phyloP scores from a whole-genome alignment of 2,797 vertebrate species.

The Leptoclinus maculatus region DNA sequence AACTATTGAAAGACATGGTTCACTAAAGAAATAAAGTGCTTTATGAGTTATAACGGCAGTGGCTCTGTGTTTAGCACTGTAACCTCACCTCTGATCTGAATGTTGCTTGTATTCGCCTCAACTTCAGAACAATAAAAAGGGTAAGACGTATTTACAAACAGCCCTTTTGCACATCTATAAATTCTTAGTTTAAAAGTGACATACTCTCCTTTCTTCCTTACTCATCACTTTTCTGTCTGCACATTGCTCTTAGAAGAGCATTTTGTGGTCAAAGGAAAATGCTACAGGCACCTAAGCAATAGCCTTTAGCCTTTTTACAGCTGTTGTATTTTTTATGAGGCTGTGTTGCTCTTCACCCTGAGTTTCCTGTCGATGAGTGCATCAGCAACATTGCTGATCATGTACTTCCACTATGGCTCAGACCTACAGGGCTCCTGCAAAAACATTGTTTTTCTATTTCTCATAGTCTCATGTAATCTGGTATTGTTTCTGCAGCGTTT shows the following conservation, averaged over 20 bases:
- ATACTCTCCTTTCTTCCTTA: slow-evolving; percentile 9
- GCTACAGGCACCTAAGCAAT: slow-evolving; percentile 22
- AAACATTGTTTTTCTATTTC: neutral
- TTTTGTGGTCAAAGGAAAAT: slow-evolving; percentile 42
- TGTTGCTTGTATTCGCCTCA: neutral
- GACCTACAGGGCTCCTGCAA: slow-evolving; percentile 11
- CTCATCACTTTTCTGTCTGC: slow-evolving; percentile 19
- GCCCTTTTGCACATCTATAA: neutral
- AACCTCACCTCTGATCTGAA: neutral
- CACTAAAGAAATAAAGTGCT: neutral
- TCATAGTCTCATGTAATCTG: neutral
- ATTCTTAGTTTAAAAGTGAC: neutral
- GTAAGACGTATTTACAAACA: neutral
- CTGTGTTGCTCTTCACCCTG: slow-evolving; percentile 33
- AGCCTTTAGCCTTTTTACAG: slow-evolving; percentile 49
- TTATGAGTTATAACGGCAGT: neutral
- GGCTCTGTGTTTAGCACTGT: slow-evolving; percentile 1
- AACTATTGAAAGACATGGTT: neutral
- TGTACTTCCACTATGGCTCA: neutral
- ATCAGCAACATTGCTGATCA: slow-evolving; percentile 50
- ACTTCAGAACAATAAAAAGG: neutral
- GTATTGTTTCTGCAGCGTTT: neutral
- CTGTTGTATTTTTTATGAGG: slow-evolving; percentile 71
- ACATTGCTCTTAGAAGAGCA: slow-evolving; percentile 43
- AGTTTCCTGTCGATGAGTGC: slow-evolving; percentile 67